These are phyloP conservation scores for Hydroisotoma schaefferi DNA, from an alignment of 2,888 invertebrate species.

Conservation along the genomic window DNA sequence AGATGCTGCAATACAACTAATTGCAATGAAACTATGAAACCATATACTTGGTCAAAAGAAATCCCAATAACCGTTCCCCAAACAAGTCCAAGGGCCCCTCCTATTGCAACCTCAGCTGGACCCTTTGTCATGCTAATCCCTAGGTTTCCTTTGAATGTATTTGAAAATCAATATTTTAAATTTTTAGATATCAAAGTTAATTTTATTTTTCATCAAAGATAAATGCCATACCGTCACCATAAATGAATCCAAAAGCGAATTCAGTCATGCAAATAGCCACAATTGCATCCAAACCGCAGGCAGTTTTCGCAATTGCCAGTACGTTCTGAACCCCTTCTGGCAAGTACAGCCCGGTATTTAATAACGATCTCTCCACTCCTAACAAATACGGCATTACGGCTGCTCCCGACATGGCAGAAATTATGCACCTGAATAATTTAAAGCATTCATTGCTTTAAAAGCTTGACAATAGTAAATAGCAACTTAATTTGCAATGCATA, in stretches of 20 bases:
- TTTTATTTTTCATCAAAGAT: not conserved
- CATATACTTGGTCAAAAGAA: conserved; percentile 31
- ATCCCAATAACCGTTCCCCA: conserved; percentile 40
- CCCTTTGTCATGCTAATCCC: conserved; percentile 34
- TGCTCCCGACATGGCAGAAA: conserved; percentile 40
- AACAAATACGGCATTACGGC: conserved; percentile 35
- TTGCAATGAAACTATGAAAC: no score
- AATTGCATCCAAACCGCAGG: conserved; percentile 46
- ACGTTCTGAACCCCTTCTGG: not conserved
- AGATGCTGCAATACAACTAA: not conserved
- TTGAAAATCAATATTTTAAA: no score
- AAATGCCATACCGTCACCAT: conserved; percentile 31
- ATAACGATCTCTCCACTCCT: conserved; percentile 20
- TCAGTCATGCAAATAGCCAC: conserved; percentile 44
- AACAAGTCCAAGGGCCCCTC: conserved; percentile 32
- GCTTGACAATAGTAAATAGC: no score
- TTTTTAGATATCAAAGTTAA: not conserved
- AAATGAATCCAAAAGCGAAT: conserved; percentile 40
- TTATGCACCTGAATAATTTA: conserved; percentile 35
- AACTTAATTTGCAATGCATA: no score
- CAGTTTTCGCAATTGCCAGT: conserved; percentile 34
- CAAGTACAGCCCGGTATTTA: not conserved
- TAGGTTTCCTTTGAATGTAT: conserved; percentile 24
- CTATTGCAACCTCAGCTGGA: conserved; percentile 34
- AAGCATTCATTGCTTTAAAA: no score